Base-by-base conservation (phyloP, 92 coral and sea anemone genomes). In the Zoanthus solanderi region DNA sequence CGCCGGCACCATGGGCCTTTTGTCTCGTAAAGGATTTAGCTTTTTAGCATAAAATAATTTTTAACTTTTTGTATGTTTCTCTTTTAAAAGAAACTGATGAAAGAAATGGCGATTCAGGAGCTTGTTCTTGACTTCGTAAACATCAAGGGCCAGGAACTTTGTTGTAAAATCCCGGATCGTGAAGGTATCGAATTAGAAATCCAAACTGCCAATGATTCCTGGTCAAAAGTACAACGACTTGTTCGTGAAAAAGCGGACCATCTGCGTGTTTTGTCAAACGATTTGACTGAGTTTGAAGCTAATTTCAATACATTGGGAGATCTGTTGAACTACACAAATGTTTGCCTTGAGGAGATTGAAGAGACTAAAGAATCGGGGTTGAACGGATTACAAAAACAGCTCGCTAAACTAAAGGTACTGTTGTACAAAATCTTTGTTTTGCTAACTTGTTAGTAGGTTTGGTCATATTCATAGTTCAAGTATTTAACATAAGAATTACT, bases 101-200 rank as follows among this genome's bases (percentile, higher is more conserved):
- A 94, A 85, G 95, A 95, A 23, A 89, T 94, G 91, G 91, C 93
- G 14, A 94, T 94, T 50, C 98, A 95, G 75, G 98, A 95, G 78
- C 94, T 94, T n/a, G 93, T 90, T 63, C 89, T 94, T n/a, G 97
- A 92, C 72, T 95, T 95, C 63, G 79, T 95, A n/a, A 95, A 95
- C 89, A 91, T 95, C 37, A 93, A 93, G 81, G 96, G 98, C 52
- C 98, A 95, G 68, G 98, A 95, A 82, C 90, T 95, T 23, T 93
- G 98, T 83, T 79, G 89, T 16, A 91, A 89, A 74, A 83, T 93
- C 17, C 91, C 88, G 71, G 94, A 95, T 46, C 94, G 89, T 58
- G 93, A 85, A 44, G 69, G 88, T 10, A 91, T 95, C 53, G 98
- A 95, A 87, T 89, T 92, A 54, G 98, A 95, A 15, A 88, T 95